These are phyloP conservation scores for Linnaemya vulpina DNA, from an alignment of 2,888 invertebrate genomes.

Conservation along the genomic window DNA sequence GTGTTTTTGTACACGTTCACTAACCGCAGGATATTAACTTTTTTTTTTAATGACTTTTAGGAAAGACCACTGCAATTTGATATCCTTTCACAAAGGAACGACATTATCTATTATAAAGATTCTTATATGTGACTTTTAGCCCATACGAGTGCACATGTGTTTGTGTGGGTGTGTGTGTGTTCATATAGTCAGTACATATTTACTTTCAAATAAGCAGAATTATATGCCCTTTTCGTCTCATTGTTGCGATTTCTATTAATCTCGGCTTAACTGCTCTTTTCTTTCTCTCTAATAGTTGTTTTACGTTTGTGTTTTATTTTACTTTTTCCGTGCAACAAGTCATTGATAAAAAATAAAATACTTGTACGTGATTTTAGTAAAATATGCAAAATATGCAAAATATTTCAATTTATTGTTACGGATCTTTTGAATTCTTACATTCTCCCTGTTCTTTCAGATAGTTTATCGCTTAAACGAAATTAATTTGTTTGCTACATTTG, in stretches of 20 bases:
- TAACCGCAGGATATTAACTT: constrained; percentile 78
- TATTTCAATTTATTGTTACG: constrained; percentile 40
- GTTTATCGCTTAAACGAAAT: neutral
- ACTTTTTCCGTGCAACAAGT: constrained; percentile 65
- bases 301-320: constrained; percentile 27
- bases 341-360: constrained; percentile 61
- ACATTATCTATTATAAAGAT: constrained; percentile 13
- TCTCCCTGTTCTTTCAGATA: constrained; percentile 13
- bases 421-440: constrained; percentile 1
- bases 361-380: constrained; percentile 80
- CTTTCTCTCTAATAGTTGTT: constrained; percentile 32
- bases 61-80: constrained; percentile 13
- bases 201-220: neutral
- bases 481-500: neutral
- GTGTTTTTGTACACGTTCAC: constrained; percentile 72
- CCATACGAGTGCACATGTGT: no score
- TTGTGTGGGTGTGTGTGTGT: neutral
- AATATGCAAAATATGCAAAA: constrained; percentile 77
- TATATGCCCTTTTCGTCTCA: neutral
- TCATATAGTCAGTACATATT: neutral
- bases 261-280: neutral
- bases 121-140: constrained; percentile 2
- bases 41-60: constrained; percentile 38
- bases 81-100: constrained; percentile 26
- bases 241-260: constrained; percentile 27